Base-by-base conservation (phyloP, 1,140 invertebrate species). In the Microplitis mediator region DNA sequence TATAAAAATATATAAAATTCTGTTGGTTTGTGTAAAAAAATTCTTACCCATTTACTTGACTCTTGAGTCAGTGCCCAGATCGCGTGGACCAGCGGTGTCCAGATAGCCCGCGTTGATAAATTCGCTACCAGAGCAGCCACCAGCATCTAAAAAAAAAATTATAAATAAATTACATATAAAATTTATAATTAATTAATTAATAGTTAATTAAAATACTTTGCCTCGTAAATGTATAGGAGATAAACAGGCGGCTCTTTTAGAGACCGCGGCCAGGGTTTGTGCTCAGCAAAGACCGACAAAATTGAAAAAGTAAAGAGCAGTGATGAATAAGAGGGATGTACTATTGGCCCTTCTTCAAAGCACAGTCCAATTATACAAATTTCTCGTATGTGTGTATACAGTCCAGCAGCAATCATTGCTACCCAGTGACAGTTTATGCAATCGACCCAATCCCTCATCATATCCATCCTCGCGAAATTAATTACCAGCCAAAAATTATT, bases 361-460 rank as follows among this genome's bases (percentile, higher is more conserved):
- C 85, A 86, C 6, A 87, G 75, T 0, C 85, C 85, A 54, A 87
- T 85, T 60, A 87, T 75, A 62, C 85, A 87, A 14, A 86, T 84
- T 76, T 87, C 79, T 54, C 86, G 74, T 0, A 87, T 61, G 72
- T 87, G 84, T 4, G 79, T 83, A 39, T 87, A 87, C 56, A 87
- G 74, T 14, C 86, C 86, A 3, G 84, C 81, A 2, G 73, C 54
- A 0, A 87, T 82, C 16, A 87, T 76, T 0, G 77, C 75, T 39
- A 87, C 62, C 86, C 86, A 87, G 61, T 87, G 86, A 70, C 78
- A 77, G 79, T 86, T 85, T 16, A 86, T 60, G n/a, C 58, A 79
- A 36, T 81, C 81, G 0, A 79, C 4, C 32, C 75, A 82, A 9
- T 85, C 81, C 65, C 75, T 81, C 0, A 81, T 14, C 2, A 72